phyloP scores from a whole-genome alignment of 2,888 invertebrate genomes.

The Heteropelma amictum region DNA sequence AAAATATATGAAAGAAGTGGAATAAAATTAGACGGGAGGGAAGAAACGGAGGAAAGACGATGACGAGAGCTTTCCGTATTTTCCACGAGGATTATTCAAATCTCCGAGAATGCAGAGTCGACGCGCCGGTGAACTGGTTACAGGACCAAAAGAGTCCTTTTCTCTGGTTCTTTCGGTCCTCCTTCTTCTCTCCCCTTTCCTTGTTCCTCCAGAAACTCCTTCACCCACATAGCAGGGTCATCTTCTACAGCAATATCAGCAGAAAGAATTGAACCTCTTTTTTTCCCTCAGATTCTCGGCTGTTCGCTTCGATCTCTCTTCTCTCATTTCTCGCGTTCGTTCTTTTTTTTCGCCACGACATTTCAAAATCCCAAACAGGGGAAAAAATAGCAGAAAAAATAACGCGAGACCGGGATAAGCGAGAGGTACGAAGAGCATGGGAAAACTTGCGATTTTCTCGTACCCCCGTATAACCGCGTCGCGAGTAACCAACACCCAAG shows the following conservation, averaged over 20 bases:
- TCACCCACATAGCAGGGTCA: neutral
- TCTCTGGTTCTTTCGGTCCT: slow-evolving; percentile 15
- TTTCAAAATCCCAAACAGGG: slow-evolving; percentile 1
- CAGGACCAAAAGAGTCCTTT: slow-evolving; percentile 48
- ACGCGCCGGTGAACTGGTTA: slow-evolving; percentile 42
- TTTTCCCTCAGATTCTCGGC: slow-evolving; percentile 5
- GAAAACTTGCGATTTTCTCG: slow-evolving; percentile 29
- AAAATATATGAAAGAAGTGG: slow-evolving; percentile 1
- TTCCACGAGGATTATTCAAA: slow-evolving; percentile 56
- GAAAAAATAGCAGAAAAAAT: no score
- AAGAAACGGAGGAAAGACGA: neutral
- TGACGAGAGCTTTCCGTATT: slow-evolving; percentile 43
- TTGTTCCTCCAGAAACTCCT: slow-evolving; percentile 26
- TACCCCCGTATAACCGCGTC: slow-evolving; percentile 4
- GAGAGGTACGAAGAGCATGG: neutral
- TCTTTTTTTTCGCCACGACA: slow-evolving; percentile 19
- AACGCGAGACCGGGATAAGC: neutral
- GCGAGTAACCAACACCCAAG: neutral
- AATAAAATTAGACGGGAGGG: slow-evolving; percentile 12
- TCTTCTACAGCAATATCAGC: slow-evolving; percentile 21
- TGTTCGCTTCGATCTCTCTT: slow-evolving; percentile 3
- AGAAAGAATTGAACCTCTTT: slow-evolving; percentile 22
- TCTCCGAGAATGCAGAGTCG: slow-evolving; percentile 48
- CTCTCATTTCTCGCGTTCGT: slow-evolving; percentile 20
- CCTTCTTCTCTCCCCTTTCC: slow-evolving; percentile 6